Base-by-base conservation (phyloP, 1,140 invertebrate species). In the Amyelois transitella region DNA sequence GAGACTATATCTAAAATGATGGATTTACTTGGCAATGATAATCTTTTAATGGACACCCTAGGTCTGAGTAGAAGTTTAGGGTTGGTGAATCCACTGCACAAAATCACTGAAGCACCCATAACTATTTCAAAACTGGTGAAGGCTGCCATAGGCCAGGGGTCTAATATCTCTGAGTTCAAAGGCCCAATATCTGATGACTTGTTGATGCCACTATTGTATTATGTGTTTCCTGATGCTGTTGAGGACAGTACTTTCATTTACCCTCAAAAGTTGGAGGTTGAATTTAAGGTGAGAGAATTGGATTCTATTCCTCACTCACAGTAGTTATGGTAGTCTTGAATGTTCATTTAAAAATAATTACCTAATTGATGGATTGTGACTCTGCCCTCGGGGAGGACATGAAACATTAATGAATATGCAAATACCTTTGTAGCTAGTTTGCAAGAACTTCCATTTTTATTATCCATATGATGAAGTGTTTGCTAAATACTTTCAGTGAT, bases 211-310 rank as follows among this genome's bases (percentile, higher is more conserved):
- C 92, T 98, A 54, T 76, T 98, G 18, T 93, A 95, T 75, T 97
- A 94, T 85, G 81, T 98, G 14, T 98, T 98, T 80, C 96, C 96
- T 49, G 96, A 98, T 91, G 94, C 95, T 61, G 92, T 94, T 71
- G 91, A 93, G 50, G 89, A 91, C 51, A 79, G 90, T 74, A 72
- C 60, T 58, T 71, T 58, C 72, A 75, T 77, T 19, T 88, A 86
- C 66, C 72, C 72, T 28, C 55, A 77, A 56, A 58, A 71, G 32
- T 72, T 84, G 24, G 75, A 85, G 58, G 61, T 80, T 52, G 85
- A 88, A 67, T 74, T 72, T 55, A 88, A 86, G 71, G 84, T 87
- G 64, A 55, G 59, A 14, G 17, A 38, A 38, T 32, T 4, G 12
- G 17, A 38, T 38, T 14, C 1, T 38, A 38, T 38, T n/a, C n/a